Evolutionary conservation across 2,113 vertebrate genomes (phyloP).

Genomic region (Athene noctua): DNA sequence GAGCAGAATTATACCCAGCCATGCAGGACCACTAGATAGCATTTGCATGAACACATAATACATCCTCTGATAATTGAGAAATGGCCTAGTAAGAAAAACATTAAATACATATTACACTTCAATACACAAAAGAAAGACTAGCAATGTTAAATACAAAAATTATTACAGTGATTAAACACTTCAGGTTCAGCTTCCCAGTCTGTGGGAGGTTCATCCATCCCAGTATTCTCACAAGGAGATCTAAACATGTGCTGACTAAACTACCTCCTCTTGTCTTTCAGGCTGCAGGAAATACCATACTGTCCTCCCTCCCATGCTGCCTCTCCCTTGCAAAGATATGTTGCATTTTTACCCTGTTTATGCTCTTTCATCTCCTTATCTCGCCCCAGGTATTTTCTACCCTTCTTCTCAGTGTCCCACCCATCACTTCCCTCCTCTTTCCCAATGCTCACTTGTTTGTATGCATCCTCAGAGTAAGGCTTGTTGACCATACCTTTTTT

Average conservation of each 20-base stretch:
- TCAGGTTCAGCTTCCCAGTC: background rate
- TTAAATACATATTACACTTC: background rate
- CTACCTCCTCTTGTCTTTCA: background rate
- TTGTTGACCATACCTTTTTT: accelerated
- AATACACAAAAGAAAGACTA: background rate
- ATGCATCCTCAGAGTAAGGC: background rate
- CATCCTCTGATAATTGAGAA: slow-evolving; percentile 98
- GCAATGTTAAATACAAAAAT: background rate
- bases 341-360: background rate
- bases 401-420: background rate
- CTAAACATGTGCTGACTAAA: background rate
- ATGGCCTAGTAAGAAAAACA: slow-evolving; percentile 81
- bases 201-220: background rate
- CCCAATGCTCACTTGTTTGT: background rate
- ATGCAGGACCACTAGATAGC: slow-evolving; percentile 93
- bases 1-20: slow-evolving; percentile 92
- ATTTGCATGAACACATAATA: slow-evolving; percentile 98
- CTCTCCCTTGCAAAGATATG: background rate
- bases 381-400: background rate
- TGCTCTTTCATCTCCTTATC: background rate
- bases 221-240: background rate
- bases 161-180: background rate
- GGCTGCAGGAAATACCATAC: background rate
- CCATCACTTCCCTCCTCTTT: background rate
- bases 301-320: background rate